Evolutionary conservation across 2,797 vertebrate species (phyloP).

Genomic region (Ptychadena robeensis): DNA sequence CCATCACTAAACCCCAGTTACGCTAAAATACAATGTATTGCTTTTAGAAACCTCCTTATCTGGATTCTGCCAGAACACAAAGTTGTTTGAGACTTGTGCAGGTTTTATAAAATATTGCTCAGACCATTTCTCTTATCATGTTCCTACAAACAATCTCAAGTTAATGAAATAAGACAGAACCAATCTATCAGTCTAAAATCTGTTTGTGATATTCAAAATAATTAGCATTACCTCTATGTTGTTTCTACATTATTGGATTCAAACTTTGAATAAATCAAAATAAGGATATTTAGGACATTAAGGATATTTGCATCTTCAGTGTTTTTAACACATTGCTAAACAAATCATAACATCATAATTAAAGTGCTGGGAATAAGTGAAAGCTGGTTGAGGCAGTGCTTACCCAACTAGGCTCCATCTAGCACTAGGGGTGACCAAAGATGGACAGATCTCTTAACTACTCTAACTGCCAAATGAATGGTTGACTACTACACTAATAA

Average conservation of each 20-base stretch:
- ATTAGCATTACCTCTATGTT: slow-evolving; percentile 41
- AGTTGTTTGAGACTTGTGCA: slow-evolving; percentile 31
- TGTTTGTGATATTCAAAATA: slow-evolving; percentile 40
- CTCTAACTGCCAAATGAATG: too few relatives aligned
- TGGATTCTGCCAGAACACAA: slow-evolving; percentile 39
- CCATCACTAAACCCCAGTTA: slow-evolving; percentile 13
- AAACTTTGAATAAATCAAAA: slow-evolving; percentile 27
- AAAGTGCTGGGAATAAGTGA: too few relatives aligned
- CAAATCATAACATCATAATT: too few relatives aligned
- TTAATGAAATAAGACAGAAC: slow-evolving; percentile 40
- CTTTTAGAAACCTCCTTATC: slow-evolving; percentile 18
- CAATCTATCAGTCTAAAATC: slow-evolving; percentile 38
- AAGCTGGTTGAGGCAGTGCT: too few relatives aligned
- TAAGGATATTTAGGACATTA: too few relatives aligned
- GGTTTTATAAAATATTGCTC: slow-evolving; percentile 41
- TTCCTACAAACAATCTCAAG: slow-evolving; percentile 34
- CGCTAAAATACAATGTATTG: slow-evolving; percentile 23
- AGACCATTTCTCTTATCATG: slow-evolving; percentile 47
- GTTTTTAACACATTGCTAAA: not conserved
- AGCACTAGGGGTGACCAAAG: too few relatives aligned
- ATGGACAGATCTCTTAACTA: too few relatives aligned
- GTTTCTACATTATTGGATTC: slow-evolving; percentile 39
- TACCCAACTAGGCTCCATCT: too few relatives aligned
- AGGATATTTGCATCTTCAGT: not conserved
- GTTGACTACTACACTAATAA: too few relatives aligned